Percentiles rank a stretch among this genome's conserved stretches.
Conservation (phyloP, 2,113 vertebrate genomes). For the Aix galericulata region DNA sequence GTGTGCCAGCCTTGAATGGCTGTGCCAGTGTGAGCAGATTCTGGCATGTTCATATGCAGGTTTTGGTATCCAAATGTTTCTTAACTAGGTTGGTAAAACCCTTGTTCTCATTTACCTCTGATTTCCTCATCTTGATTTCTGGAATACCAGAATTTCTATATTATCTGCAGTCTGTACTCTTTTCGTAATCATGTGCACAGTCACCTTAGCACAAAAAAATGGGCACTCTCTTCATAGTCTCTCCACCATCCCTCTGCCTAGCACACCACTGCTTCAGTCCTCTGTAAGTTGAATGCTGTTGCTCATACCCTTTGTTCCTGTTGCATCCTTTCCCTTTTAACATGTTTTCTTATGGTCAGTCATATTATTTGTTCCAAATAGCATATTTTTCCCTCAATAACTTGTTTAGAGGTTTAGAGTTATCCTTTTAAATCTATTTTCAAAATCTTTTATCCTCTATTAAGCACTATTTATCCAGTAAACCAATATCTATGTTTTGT, state of each 20-base stretch:
- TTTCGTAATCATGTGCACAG: background rate
- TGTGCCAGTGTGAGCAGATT: background rate
- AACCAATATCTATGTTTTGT: background rate
- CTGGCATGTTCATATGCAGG: background rate
- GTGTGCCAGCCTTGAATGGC: background rate
- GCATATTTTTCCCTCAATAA: background rate
- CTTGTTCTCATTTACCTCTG: background rate
- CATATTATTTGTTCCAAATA: background rate
- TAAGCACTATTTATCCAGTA: background rate
- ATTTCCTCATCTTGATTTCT: background rate
- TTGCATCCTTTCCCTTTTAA: background rate
- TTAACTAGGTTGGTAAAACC: background rate
- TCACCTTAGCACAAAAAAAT: background rate
- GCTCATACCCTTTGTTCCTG: background rate
- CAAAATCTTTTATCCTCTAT: background rate
- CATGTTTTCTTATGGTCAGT: background rate
- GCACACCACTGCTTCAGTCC: background rate
- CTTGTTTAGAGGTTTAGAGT: background rate
- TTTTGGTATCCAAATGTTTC: background rate
- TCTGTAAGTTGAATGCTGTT: background rate
- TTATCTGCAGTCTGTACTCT: background rate
- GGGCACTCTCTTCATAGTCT: background rate
- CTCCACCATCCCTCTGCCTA: background rate
- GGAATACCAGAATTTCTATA: background rate
- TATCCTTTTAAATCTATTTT: background rate